Percentiles rank a stretch among this genome's conserved stretches.
Conservation (phyloP, 30 jellyfish, hydroid and myxozoan species). For the Aurelia aurita region DNA sequence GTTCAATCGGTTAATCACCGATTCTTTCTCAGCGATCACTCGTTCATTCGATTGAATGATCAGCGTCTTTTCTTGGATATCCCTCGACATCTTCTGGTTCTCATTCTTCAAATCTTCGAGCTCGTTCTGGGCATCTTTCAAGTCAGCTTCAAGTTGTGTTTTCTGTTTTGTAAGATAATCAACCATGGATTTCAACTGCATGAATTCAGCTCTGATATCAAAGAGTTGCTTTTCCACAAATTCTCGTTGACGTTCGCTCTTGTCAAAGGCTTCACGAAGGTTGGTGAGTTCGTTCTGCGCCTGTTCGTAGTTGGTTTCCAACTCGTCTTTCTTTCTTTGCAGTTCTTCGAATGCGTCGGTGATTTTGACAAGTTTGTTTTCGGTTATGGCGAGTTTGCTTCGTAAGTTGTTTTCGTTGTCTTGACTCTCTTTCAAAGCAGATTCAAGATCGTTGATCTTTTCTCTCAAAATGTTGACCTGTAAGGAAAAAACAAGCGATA, state of each 20-base stretch:
- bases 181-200: constrained; percentile 68
- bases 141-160: constrained; percentile 67
- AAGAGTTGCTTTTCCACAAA: constrained; percentile 53
- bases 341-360: constrained; percentile 86
- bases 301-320: constrained; percentile 71
- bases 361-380: constrained; percentile 85
- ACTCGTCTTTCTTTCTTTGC: constrained; percentile 75
- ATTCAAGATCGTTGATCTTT: constrained; percentile 82
- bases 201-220: constrained; percentile 61
- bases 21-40: constrained; percentile 64
- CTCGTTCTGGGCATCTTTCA: constrained; percentile 64
- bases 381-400: constrained; percentile 74
- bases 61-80: constrained; percentile 78
- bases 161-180: constrained; percentile 84
- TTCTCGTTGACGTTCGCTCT: constrained; percentile 82
- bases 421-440: constrained; percentile 82
- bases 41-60: constrained; percentile 69
- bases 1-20: constrained; percentile 71
- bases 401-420: constrained; percentile 82
- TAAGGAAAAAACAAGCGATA: neutral
- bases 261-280: constrained; percentile 67
- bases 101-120: constrained; percentile 64
- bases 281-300: constrained; percentile 68
- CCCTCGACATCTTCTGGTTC: constrained; percentile 64
- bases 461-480: constrained; percentile 69